phyloP scores from a whole-genome alignment of 1,140 invertebrate genomes.

The Drosophila tropicalis region DNA sequence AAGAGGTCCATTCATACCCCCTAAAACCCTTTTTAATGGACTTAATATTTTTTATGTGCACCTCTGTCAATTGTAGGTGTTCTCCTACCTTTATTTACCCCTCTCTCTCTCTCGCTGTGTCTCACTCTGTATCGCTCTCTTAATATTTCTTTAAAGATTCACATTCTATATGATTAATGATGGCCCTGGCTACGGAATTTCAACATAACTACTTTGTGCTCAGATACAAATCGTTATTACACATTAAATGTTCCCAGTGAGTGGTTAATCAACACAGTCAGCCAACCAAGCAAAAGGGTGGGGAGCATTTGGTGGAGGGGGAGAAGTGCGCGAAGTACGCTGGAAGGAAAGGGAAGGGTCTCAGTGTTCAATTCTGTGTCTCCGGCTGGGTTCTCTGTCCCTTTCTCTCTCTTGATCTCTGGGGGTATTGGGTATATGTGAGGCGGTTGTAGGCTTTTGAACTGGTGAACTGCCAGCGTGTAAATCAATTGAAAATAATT shows the following conservation, averaged over 20 bases:
- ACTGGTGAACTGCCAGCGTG: constrained; percentile 69
- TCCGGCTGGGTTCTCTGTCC: not conserved
- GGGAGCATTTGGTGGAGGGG: not conserved
- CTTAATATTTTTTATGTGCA: constrained; percentile 25
- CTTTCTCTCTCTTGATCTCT: not conserved
- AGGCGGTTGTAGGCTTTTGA: constrained; percentile 66
- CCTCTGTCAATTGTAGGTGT: constrained; percentile 64
- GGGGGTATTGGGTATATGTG: constrained; percentile 28
- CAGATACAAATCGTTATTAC: constrained; percentile 83
- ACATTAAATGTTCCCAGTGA: constrained; percentile 83
- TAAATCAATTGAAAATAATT: constrained; percentile 83
- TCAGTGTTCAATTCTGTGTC: not conserved
- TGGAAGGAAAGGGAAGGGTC: not conserved
- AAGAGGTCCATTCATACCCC: no score
- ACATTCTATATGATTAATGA: constrained; percentile 81
- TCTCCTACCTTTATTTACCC: not conserved
- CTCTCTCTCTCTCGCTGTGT: not conserved
- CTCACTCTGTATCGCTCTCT: not conserved
- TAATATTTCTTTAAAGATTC: constrained; percentile 67
- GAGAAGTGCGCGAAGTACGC: no score
- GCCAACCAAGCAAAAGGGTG: not conserved
- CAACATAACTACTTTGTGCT: constrained; percentile 81
- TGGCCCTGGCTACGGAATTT: constrained; percentile 74
- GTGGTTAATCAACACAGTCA: constrained; percentile 80
- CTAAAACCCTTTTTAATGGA: not conserved